Percentiles rank a stretch among this genome's conserved stretches.
These are phyloP conservation scores for Adelges cooleyi DNA, from an alignment of 1,140 invertebrate genomes.

Conservation along the genomic window DNA sequence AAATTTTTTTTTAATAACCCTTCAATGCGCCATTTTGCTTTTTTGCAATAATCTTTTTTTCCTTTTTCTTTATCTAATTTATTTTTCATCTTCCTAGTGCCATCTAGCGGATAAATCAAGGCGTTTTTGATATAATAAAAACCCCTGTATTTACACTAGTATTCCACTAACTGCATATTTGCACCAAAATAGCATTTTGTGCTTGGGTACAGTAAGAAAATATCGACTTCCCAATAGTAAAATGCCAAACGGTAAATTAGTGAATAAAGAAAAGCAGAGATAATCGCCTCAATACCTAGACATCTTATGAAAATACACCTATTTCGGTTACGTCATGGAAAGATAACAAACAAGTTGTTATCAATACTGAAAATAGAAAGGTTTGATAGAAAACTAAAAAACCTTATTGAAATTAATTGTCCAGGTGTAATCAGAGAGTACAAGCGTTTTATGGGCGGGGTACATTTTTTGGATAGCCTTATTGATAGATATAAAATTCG, in stretches of 20 bases:
- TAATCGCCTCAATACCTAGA: not conserved
- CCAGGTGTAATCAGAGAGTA: slow-evolving; percentile 11
- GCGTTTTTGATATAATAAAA: no score
- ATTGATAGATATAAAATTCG: slow-evolving; percentile 35
- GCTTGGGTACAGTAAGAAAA: not conserved
- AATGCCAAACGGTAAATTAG: not conserved
- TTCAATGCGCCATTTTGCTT: no score
- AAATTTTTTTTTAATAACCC: no score
- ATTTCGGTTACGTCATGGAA: no score
- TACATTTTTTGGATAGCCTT: slow-evolving; percentile 36
- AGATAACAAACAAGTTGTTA: not conserved
- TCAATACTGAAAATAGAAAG: not conserved
- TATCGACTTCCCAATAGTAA: not conserved
- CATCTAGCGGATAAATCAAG: no score
- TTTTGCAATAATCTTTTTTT: no score
- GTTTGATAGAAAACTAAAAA: not conserved
- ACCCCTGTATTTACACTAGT: no score
- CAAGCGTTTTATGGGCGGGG: slow-evolving; percentile 35
- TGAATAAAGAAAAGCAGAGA: not conserved
- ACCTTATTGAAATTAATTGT: not conserved
- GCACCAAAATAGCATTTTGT: no score
- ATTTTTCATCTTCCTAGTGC: no score
- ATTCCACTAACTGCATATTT: no score
- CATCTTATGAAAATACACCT: no score
- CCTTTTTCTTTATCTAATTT: no score